Evolutionary conservation across 2,113 vertebrate species (phyloP), one percentile per base, ranked within the genome.

Genomic region (Falco punctatus): DNA sequence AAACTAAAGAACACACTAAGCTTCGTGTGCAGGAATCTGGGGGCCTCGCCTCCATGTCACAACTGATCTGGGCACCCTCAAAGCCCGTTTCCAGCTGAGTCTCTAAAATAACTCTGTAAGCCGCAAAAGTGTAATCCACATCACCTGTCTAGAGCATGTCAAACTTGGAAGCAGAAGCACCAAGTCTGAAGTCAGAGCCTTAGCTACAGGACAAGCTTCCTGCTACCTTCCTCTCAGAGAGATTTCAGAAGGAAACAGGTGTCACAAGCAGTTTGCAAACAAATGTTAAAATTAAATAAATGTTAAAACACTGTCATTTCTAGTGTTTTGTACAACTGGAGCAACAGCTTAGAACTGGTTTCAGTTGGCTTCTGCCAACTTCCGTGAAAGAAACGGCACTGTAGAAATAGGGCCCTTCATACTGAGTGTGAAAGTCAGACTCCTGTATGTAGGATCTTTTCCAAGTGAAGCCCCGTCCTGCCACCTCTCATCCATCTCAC

Each of bases 401-500:
- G 38, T 33, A 79, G 59, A 92, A 92, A 74, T 6, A 15, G 9
- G 30, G 57, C 83, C 38, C 79, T 93, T 69, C 82, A 83, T 55
- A 32, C 22, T 0, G 1, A 78, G 58, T 55, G 28, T 86, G 85
- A 91, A 90, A 88, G 59, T 77, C 15, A 0, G 78, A 81, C 51
- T 65, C 80, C 48, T 0, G 8, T 72, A 16, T 13, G 58, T 5
- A 75, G 75, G 49, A 83, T 57, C 64, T 65, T 67, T 96, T 77
- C 92, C 89, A 86, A 90, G 59, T 9, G 14, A 92, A 96, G 91
- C 9, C 74, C 61, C 90, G 57, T 88, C 88, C 81, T 87, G 88
- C 65, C 88, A 91, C 58, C 57, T 92, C 81, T 92, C 90, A 95
- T 96, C 90, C 54, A 82, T 94, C 65, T 96, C 83, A 71, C 90